Conservation (phyloP, 1,140 invertebrate species). For the Vanessa atalanta region DNA sequence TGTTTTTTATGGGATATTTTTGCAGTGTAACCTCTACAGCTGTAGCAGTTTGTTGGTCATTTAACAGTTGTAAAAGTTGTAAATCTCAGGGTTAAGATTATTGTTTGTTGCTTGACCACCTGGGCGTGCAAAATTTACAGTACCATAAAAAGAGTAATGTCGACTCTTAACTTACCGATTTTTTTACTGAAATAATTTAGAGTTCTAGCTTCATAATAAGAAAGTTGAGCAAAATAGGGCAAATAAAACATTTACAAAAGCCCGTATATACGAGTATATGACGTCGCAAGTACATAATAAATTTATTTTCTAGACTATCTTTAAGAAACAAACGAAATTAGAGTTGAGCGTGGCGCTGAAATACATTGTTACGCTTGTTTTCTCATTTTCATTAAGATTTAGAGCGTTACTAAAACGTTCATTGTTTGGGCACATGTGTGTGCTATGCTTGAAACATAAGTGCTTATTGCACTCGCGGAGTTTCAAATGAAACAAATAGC, state of each 20-base stretch:
- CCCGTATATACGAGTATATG: neutral
- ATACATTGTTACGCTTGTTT: slow-evolving; percentile 28
- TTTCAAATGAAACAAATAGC: slow-evolving; percentile 1
- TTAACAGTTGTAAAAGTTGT: too few species aligned
- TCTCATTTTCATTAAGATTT: slow-evolving; percentile 32
- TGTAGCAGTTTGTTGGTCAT: too few species aligned
- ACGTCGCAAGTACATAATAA: slow-evolving; percentile 7
- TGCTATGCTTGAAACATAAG: slow-evolving; percentile 15
- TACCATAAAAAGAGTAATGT: too few species aligned
- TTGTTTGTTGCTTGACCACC: too few species aligned
- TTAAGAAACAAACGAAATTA: slow-evolving; percentile 17
- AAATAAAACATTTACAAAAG: neutral
- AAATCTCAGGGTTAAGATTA: too few species aligned
- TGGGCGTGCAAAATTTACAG: too few species aligned
- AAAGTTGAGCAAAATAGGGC: neutral
- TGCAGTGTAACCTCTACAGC: neutral
- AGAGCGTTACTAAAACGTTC: slow-evolving; percentile 28
- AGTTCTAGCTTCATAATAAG: neutral
- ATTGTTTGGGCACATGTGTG: slow-evolving; percentile 23
- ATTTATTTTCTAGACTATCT: slow-evolving; percentile 9
- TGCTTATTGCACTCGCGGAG: slow-evolving; percentile 6
- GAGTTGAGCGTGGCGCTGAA: slow-evolving; percentile 12
- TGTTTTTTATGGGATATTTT: neutral
- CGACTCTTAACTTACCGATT: too few species aligned
- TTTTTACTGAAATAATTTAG: neutral